These are phyloP conservation scores for Ctena decussata DNA, from an alignment of 2,888 invertebrate species.

Conservation along the genomic window DNA sequence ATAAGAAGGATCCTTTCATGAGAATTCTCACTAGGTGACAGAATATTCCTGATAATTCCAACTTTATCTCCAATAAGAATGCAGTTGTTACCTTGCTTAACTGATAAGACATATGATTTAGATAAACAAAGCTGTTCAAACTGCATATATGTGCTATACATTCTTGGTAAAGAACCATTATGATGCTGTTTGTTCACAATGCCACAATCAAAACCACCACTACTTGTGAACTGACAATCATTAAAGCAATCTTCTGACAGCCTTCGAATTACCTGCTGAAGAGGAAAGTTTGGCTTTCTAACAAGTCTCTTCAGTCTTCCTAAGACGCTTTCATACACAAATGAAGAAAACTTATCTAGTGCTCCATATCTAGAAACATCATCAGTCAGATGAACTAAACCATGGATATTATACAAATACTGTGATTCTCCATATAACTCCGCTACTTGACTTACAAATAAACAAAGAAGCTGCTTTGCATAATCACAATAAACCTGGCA, in stretches of 20 bases:
- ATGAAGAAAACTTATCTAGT: constrained; percentile 80
- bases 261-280: constrained; percentile 48
- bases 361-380: constrained; percentile 81
- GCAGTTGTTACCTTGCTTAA: too few relatives aligned
- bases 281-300: constrained; percentile 40
- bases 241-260: constrained; percentile 32
- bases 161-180: constrained; percentile 20
- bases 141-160: background rate
- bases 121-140: constrained; percentile 9
- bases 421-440: constrained; percentile 80
- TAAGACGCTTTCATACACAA: constrained; percentile 84
- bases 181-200: constrained; percentile 12
- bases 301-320: constrained; percentile 61
- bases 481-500: constrained; percentile 61
- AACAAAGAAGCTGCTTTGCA: constrained; percentile 63
- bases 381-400: constrained; percentile 81
- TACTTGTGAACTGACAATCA: background rate
- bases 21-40: too few relatives aligned
- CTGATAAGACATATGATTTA: too few relatives aligned
- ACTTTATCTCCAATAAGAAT: too few relatives aligned
- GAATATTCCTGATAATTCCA: too few relatives aligned
- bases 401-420: constrained; percentile 84
- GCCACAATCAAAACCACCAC: background rate
- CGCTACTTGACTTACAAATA: constrained; percentile 73
- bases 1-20: too few relatives aligned